Base-by-base conservation (phyloP, 2,888 invertebrate species). In the Augochlorella aurata region DNA sequence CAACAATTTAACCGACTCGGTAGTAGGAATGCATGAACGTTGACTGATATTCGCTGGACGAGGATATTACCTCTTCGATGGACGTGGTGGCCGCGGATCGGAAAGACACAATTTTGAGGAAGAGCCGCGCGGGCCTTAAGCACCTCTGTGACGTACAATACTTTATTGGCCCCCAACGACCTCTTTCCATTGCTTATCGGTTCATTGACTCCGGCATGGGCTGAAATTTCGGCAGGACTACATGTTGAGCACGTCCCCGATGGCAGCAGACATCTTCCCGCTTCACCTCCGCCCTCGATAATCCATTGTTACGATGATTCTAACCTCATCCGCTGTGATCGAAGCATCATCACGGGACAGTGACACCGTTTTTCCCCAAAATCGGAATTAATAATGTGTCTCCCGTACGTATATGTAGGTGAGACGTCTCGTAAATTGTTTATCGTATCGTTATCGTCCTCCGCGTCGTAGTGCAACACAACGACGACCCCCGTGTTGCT, bases 61-160 rank as follows among this genome's bases (percentile, higher is more conserved):
- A 2, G 2, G 38, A 38, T 38, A 38, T 38, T n/a, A 82, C 85
- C 88, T 91, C 83, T 84, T 21, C 10, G 14, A 0, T 5, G 45
- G 9, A 92, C 71, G 89, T 93, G 90, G 90, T 92, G 73, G 83
- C 93, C 93, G 92, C 84, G 89, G 91, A 91, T 93, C 92, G 93
- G 93, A 93, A 93, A 93, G 93, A 93, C 93, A 93, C 88, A 93
- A 93, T 93, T 93, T 93, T 92, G 93, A 93, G 93, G 92, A 93
- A 93, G 93, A 93, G 92, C 93, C 93, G 93, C 92, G 90, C 91
- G 92, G 92, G 90, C 92, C 92, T 92, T 91, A 92, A 93, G 92
- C 92, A 90, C 90, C 90, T 90, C 90, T 89, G 89, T 91, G 90
- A 89, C 90, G 91, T 91, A 85, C 85, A 89, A 87, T 90, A 90